A percentile compares a stretch with the other conserved stretches of the same genome.
Conservation (phyloP, 1,140 invertebrate genomes). For the Lepeophtheirus salmonis region DNA sequence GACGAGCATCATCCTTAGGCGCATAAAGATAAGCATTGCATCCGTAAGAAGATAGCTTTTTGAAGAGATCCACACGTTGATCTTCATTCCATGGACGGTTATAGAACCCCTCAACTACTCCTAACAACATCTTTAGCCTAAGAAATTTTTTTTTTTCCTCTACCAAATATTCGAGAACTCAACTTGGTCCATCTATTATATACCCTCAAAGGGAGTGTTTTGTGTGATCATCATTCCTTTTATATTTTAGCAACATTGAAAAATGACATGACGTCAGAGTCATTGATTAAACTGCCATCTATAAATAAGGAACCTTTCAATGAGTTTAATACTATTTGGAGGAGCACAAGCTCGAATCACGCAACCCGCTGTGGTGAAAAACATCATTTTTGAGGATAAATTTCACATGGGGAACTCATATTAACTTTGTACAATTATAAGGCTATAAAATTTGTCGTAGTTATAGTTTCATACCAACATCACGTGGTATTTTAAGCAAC, state of each 20-base stretch:
- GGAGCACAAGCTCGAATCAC: too few species aligned
- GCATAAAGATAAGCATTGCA: conserved; percentile 15
- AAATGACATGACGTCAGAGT: background rate
- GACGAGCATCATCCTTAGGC: conserved; percentile 11
- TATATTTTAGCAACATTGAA: background rate
- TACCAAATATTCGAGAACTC: too few species aligned
- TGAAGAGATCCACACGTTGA: conserved; percentile 14
- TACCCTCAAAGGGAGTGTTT: background rate
- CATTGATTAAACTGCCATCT: background rate
- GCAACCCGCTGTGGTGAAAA: too few species aligned
- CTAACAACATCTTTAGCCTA: conserved; percentile 1
- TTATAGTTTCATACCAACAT: too few species aligned
- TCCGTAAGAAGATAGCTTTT: background rate
- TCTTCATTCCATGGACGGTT: conserved; percentile 7
- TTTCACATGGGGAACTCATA: too few species aligned
- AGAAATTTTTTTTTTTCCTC: background rate
- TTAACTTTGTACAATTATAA: too few species aligned
- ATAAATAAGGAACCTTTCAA: background rate
- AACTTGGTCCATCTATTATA: too few species aligned
- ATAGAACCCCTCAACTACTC: conserved; percentile 15
- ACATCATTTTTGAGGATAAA: too few species aligned
- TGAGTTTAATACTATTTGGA: too few species aligned
- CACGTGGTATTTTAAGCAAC: too few species aligned
- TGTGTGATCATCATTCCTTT: background rate
- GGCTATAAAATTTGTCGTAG: too few species aligned